Evolutionary conservation across 2,797 vertebrate genomes (phyloP).

Genomic region (Enteromius thamalakanensis): DNA sequence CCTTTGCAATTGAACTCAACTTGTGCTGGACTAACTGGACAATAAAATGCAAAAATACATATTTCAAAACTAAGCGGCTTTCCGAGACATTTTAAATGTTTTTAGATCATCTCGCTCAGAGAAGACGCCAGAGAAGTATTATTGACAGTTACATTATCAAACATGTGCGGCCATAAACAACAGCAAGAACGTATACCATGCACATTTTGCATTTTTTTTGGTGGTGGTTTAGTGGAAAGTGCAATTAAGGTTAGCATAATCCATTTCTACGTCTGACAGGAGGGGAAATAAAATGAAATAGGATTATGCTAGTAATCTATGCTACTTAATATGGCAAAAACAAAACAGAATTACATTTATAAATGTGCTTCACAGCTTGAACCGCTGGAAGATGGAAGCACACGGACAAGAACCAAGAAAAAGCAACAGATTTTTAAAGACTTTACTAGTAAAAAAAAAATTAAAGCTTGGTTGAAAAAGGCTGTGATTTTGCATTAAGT

Average conservation of each 20-base stretch:
- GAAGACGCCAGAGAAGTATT: background rate
- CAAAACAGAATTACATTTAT: background rate
- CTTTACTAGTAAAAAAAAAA: background rate
- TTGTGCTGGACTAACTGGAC: slow-evolving; percentile 16
- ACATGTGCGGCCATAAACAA: background rate
- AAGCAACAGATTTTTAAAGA: slow-evolving; percentile 5
- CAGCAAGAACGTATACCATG: background rate
- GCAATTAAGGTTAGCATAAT: background rate
- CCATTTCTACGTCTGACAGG: background rate
- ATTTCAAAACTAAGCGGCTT: background rate
- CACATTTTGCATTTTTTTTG: background rate
- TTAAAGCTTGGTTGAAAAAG: slow-evolving; percentile 44
- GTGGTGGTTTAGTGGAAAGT: background rate
- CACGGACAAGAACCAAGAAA: background rate
- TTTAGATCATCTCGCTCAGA: background rate
- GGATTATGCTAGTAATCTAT: slow-evolving; percentile 12
- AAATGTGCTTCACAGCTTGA: background rate
- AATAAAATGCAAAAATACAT: background rate
- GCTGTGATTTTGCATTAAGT: slow-evolving; percentile 36
- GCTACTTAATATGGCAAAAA: background rate
- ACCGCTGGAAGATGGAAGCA: slow-evolving; percentile 35
- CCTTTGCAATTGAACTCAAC: slow-evolving; percentile 11
- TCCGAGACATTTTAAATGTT: background rate
- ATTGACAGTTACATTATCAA: background rate
- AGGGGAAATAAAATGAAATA: background rate